Percentiles rank a stretch among this genome's conserved stretches.
Conservation (phyloP, 2,113 vertebrate genomes). For the Gallinago undulata region DNA sequence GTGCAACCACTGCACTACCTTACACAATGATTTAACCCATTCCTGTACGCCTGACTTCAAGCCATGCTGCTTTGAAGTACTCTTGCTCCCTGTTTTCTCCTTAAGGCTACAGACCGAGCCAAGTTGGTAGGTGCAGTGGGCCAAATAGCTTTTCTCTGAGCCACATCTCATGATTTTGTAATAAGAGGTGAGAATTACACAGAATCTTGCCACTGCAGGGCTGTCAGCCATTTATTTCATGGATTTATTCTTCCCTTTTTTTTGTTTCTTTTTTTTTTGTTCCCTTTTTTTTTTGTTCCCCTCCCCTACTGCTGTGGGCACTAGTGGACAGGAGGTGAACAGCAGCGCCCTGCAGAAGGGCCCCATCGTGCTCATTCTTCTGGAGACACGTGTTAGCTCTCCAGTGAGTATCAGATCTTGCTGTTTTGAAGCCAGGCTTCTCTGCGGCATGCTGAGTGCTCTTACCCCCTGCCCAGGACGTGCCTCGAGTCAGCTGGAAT, state of each 20-base stretch:
- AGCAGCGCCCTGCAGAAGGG: not conserved
- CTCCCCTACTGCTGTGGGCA: not conserved
- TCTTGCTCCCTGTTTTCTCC: not conserved
- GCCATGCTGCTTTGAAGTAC: not conserved
- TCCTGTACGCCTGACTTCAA: not conserved
- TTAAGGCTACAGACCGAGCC: not conserved
- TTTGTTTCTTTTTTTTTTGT: not conserved
- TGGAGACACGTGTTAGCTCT: not conserved
- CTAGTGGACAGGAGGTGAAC: not conserved
- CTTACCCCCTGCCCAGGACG: not conserved
- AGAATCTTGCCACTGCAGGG: not conserved
- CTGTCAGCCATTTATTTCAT: not conserved
- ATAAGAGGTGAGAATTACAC: not conserved
- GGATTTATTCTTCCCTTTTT: not conserved
- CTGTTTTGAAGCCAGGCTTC: not conserved
- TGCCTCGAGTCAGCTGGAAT: constrained; percentile 32
- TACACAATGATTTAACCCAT: not conserved
- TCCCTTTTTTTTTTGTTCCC: not conserved
- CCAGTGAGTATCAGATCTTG: not conserved
- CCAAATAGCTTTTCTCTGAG: not conserved
- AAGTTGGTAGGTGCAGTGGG: not conserved
- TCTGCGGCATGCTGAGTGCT: not conserved
- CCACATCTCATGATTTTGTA: not conserved
- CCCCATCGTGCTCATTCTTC: not conserved
- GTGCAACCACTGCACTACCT: not conserved